A percentile compares a stretch with the other conserved stretches of the same genome.
phyloP scores from a whole-genome alignment of 35 echinoderm and acorn worm genomes.

The Ophiothrix spiculata region DNA sequence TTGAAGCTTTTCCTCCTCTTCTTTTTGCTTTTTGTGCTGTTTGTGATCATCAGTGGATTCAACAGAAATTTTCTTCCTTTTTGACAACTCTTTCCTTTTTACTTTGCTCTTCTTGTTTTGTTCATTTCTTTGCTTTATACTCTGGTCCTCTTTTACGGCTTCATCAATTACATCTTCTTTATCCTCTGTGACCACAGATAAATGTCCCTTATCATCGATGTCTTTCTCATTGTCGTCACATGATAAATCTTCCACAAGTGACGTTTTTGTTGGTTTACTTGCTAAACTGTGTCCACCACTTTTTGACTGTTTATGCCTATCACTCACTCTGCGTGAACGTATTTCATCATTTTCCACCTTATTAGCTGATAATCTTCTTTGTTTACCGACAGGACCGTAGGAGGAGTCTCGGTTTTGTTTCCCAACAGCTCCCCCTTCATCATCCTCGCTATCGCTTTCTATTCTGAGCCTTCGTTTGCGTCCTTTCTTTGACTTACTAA shows the following conservation, averaged over 20 bases:
- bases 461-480: not conserved
- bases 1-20: not conserved
- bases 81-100: not conserved
- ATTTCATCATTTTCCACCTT: not conserved
- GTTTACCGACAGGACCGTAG: not conserved
- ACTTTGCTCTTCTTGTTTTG: not conserved
- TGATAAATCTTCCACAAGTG: not conserved
- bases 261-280: not conserved
- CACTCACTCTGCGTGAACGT: not conserved
- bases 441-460: not conserved
- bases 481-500: not conserved
- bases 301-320: not conserved
- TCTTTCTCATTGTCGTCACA: not conserved
- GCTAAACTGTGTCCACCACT: too few species aligned
- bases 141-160: too few species aligned
- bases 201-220: not conserved
- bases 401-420: not conserved
- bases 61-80: too few species aligned
- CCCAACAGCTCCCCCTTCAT: too few species aligned
- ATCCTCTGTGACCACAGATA: not conserved
- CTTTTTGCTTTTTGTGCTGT: not conserved
- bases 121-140: not conserved
- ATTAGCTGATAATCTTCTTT: not conserved
- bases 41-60: too few species aligned
- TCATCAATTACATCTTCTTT: not conserved